Evolutionary conservation across 2,888 invertebrate genomes (phyloP).

Genomic region (Tridacna gigas): DNA sequence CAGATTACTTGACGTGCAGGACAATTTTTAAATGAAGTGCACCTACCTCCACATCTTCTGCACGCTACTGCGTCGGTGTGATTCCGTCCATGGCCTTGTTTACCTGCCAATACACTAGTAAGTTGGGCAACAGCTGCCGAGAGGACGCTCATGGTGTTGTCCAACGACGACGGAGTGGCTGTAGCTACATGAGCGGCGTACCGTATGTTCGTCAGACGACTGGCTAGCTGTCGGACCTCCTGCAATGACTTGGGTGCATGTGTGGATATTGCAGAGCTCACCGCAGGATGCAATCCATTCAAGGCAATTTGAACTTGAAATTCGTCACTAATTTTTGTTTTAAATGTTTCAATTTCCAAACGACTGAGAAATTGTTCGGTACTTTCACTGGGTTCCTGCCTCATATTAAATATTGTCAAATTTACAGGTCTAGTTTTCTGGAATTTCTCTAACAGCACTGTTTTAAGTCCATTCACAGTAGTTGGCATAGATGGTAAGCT

Average conservation of each 20-base stretch:
- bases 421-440: background rate
- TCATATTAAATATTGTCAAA: slow-evolving; percentile 8
- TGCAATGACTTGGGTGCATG: slow-evolving; percentile 21
- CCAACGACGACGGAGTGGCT: background rate
- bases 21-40: background rate
- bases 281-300: slow-evolving; percentile 9
- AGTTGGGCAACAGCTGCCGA: slow-evolving; percentile 1
- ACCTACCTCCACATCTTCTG: slow-evolving; percentile 13
- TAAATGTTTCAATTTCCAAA: background rate
- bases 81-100: background rate
- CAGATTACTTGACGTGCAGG: slow-evolving; percentile 16
- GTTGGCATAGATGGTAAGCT: background rate
- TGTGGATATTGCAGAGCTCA: slow-evolving; percentile 23
- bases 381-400: no score
- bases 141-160: background rate
- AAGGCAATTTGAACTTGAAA: slow-evolving; percentile 14
- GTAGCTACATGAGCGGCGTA: background rate
- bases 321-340: background rate
- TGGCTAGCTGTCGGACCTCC: slow-evolving; percentile 5
- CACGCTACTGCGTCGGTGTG: background rate
- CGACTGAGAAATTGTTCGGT: background rate
- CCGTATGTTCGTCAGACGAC: background rate
- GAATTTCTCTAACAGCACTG: background rate
- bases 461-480: slow-evolving; percentile 8
- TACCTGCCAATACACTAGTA: background rate